Conservation (phyloP, 2,113 vertebrate species). For the Aptenodytes forsteri region DNA sequence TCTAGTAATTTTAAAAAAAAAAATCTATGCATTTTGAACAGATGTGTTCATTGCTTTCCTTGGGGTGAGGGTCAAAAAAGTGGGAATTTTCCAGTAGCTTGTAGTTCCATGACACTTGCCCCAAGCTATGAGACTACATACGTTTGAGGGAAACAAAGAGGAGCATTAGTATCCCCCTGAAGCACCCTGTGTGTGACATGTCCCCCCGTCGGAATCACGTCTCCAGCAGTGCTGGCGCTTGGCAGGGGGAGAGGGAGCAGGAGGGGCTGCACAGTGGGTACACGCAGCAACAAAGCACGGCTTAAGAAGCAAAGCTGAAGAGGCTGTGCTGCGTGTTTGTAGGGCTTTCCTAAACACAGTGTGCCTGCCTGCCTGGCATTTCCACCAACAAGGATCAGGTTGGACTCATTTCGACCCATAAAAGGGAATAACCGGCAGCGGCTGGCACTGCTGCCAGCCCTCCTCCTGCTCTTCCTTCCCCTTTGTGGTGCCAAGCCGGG, state of each 20-base stretch:
- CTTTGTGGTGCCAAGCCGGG: neutral
- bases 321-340: accelerated
- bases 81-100: neutral
- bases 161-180: neutral
- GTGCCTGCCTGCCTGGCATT: neutral
- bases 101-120: neutral
- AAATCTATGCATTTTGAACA: neutral
- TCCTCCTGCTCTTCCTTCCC: neutral
- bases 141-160: neutral
- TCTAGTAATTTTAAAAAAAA: neutral
- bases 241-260: neutral
- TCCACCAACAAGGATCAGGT: accelerated
- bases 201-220: accelerated
- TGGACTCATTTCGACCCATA: neutral
- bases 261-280: neutral
- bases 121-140: neutral
- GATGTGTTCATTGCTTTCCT: neutral
- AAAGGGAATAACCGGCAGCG: neutral
- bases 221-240: neutral
- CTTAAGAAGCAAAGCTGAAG: accelerated
- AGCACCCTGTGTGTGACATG: neutral
- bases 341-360: accelerated
- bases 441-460: neutral
- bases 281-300: neutral
- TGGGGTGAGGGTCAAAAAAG: neutral